These are phyloP conservation scores for Allygus modestus DNA, from an alignment of 2,888 invertebrate species.

Conservation along the genomic window DNA sequence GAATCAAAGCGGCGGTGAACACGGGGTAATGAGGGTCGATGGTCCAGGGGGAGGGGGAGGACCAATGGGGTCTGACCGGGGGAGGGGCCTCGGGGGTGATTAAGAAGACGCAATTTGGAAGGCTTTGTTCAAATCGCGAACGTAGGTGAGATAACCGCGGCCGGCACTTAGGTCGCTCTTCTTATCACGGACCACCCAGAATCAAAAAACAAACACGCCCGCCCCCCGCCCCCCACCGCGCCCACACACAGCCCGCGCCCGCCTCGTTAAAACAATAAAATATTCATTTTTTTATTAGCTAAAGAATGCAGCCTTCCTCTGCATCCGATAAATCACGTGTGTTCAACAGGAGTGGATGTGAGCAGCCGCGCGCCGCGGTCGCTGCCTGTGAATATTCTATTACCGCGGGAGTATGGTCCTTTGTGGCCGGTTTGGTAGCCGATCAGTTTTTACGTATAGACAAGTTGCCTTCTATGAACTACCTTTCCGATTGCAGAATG, in stretches of 20 bases:
- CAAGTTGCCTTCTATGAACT: too few species aligned
- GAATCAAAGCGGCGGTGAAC: conserved; percentile 11
- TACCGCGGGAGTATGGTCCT: neutral
- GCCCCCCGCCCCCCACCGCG: conserved; percentile 53
- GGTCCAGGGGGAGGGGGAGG: neutral
- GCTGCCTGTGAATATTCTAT: neutral
- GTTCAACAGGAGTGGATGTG: conserved; percentile 13
- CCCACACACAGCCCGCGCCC: conserved; percentile 55
- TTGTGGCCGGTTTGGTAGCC: conserved; percentile 8
- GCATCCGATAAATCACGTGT: conserved; percentile 59
- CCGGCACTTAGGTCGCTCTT: conserved; percentile 47
- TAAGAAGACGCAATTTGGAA: conserved; percentile 54
- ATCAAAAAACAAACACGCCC: conserved; percentile 56
- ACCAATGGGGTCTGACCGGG: neutral
- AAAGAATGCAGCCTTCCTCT: conserved; percentile 60
- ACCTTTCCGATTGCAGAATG: too few species aligned
- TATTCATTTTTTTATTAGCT: conserved; percentile 62
- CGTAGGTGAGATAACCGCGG: conserved; percentile 35
- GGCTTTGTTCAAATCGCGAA: conserved; percentile 56
- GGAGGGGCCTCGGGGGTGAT: conserved; percentile 39
- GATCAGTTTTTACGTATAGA: neutral
- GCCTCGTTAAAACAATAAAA: conserved; percentile 66
- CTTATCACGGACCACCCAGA: conserved; percentile 60
- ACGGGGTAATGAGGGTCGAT: neutral
- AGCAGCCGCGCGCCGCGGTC: neutral